Percentiles rank a stretch among this genome's conserved stretches.
These are phyloP conservation scores for Sanderia malayensis DNA, from an alignment of 30 jellyfish, hydroid and myxozoan genomes.

Conservation along the genomic window DNA sequence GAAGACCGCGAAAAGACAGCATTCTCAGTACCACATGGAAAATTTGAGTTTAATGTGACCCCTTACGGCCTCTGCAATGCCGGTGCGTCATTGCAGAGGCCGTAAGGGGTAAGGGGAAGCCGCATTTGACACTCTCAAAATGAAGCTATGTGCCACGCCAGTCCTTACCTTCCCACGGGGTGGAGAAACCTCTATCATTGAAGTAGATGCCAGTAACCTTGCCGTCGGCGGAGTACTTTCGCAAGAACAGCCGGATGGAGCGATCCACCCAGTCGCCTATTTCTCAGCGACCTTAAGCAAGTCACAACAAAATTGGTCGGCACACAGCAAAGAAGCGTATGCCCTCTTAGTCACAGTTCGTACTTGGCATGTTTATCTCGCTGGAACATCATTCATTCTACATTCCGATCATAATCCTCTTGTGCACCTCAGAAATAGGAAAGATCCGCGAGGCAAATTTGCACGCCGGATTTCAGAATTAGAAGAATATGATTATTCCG, in stretches of 20 bases:
- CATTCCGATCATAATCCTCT: constrained; percentile 19
- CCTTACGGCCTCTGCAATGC: constrained; percentile 51
- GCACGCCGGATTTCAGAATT: constrained; percentile 23
- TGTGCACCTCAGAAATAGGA: neutral
- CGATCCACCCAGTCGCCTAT: constrained; percentile 8
- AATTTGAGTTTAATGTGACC: constrained; percentile 29
- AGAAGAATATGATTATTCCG: constrained; percentile 23
- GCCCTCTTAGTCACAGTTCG: constrained; percentile 28
- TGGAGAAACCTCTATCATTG: neutral
- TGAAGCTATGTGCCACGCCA: neutral
- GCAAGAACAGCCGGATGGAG: constrained; percentile 3
- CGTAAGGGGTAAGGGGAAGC: too few relatives aligned
- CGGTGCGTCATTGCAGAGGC: constrained; percentile 53
- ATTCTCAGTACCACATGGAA: constrained; percentile 24
- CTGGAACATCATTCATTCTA: constrained; percentile 7
- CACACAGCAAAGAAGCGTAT: constrained; percentile 35
- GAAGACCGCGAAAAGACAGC: constrained; percentile 37
- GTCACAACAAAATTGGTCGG: constrained; percentile 21
- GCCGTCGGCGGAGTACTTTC: constrained; percentile 40
- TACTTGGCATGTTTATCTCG: constrained; percentile 17
- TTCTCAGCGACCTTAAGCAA: neutral
- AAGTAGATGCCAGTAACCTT: constrained; percentile 18
- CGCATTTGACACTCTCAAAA: neutral
- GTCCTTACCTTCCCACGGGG: constrained; percentile 12
- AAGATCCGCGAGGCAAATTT: constrained; percentile 29